Evolutionary conservation across 2,888 invertebrate genomes (phyloP), one percentile per base, ranked within the genome.

Genomic region (Blastobasis adustella): DNA sequence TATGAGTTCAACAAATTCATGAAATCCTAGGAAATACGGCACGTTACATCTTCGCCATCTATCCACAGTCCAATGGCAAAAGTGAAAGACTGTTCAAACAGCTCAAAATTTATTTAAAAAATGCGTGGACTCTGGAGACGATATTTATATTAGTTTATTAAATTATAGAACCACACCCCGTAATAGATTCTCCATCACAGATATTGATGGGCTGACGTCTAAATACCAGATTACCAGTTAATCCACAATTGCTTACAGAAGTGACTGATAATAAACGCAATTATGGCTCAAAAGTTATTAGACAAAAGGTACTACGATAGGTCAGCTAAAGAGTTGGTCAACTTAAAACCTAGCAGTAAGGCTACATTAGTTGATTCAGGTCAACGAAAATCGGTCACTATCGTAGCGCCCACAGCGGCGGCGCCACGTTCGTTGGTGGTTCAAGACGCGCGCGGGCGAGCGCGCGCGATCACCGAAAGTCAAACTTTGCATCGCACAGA

Each of bases 181-280:
- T 4, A 42, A 54, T 57, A 5, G 45, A 38, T 47, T 54, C 51
- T 6, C 58, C 59, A 7, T 49, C 58, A 5, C 53, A 58, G 36
- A 37, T 58, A 37, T 37, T 59, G 0, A 59, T 59, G 59, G 54
- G 56, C 6, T 38, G 58, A 7, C 48, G 53, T 6, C 44, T 58
- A 4, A 56, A 55, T 7, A 57, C 54, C 3, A 40, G 47, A 36
- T 44, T 58, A 7, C 60, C 58, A 38, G 37, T 36, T 2, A 46
- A 40, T 2, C 23, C 1, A 23, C 23, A 23, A 3, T 23, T 23
- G 23, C 23, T 23, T 3, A 23, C 23, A 23, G 23, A 23, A 23
- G 3, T 23, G 1, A 3, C 23, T 23, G 23, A 23, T 23, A 23
- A 23, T 23, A 23, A 23, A 23, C 23, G 23, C 23, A 23, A 23